Evolutionary conservation across 2,113 vertebrate species (phyloP).

Genomic region (Erinaceus europaeus): DNA sequence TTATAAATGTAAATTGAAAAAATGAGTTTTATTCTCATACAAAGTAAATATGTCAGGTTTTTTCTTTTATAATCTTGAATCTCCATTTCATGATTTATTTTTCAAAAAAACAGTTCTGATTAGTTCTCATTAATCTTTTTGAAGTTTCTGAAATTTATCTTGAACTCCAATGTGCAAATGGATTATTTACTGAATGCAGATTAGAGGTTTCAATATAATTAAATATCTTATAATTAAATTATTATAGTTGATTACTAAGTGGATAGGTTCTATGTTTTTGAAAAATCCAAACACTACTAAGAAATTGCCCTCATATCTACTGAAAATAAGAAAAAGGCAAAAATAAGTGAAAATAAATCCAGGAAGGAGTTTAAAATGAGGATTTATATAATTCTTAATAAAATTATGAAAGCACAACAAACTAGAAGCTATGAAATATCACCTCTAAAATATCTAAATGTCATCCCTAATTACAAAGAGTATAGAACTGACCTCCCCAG

Average conservation of each 20-base stretch:
- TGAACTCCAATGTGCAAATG: slow-evolving; percentile 33
- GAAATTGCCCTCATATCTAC: background rate
- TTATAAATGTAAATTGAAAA: no score
- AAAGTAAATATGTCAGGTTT: slow-evolving; percentile 27
- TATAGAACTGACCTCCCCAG: background rate
- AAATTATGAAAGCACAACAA: background rate
- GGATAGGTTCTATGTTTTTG: background rate
- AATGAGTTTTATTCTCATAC: slow-evolving; percentile 25
- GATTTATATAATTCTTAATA: slow-evolving; percentile 38
- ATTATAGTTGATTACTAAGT: slow-evolving; percentile 11
- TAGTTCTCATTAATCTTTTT: slow-evolving; percentile 47
- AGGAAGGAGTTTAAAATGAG: background rate
- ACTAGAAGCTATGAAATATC: background rate
- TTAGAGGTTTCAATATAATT: slow-evolving; percentile 5
- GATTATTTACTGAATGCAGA: slow-evolving; percentile 42
- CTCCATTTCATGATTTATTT: slow-evolving; percentile 43
- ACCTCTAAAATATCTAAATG: slow-evolving; percentile 1
- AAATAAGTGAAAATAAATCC: background rate
- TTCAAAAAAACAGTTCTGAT: slow-evolving; percentile 50
- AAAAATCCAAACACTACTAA: background rate
- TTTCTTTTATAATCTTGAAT: background rate
- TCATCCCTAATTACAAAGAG: background rate
- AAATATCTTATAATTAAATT: slow-evolving; percentile 30
- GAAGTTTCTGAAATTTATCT: slow-evolving; percentile 28
- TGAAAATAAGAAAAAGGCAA: background rate